Percentiles rank a stretch among this genome's conserved stretches.
Evolutionary conservation across 1,140 invertebrate species (phyloP).

Genomic region (Schmidtea mediterranea): DNA sequence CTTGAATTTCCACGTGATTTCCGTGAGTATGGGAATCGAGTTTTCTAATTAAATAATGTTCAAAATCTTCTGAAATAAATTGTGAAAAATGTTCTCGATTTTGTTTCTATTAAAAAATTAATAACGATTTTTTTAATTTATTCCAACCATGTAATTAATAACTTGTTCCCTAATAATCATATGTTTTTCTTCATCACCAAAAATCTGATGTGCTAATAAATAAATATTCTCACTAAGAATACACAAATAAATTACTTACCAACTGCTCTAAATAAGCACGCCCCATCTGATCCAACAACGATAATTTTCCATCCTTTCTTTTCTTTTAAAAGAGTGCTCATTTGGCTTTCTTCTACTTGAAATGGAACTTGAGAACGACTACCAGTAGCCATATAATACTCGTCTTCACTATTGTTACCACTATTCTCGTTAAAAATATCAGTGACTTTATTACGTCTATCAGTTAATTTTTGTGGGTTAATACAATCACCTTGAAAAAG

Average conservation of each 20-base stretch:
- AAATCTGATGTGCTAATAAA: slow-evolving; percentile 6
- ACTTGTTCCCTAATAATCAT: slow-evolving; percentile 1
- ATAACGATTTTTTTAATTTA: too few species aligned
- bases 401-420: too few species aligned
- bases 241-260: too few species aligned
- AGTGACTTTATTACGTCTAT: too few species aligned
- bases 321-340: not conserved
- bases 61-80: slow-evolving; percentile 71
- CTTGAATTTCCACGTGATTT: slow-evolving; percentile 77
- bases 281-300: not conserved
- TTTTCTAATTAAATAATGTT: slow-evolving; percentile 46
- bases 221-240: too few species aligned
- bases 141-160: slow-evolving; percentile 2
- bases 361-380: too few species aligned
- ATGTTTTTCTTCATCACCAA: slow-evolving; percentile 6
- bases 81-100: slow-evolving; percentile 71
- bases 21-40: slow-evolving; percentile 46
- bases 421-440: too few species aligned
- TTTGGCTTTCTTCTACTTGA: too few species aligned
- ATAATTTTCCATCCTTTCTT: slow-evolving; percentile 2
- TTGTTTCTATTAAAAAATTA: too few species aligned
- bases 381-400: too few species aligned
- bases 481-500: too few species aligned
- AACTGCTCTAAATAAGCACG: slow-evolving; percentile 6
- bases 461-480: too few species aligned